These are phyloP conservation scores for Mungos mungo DNA, from an alignment of 2,113 vertebrate genomes.

Conservation along the genomic window DNA sequence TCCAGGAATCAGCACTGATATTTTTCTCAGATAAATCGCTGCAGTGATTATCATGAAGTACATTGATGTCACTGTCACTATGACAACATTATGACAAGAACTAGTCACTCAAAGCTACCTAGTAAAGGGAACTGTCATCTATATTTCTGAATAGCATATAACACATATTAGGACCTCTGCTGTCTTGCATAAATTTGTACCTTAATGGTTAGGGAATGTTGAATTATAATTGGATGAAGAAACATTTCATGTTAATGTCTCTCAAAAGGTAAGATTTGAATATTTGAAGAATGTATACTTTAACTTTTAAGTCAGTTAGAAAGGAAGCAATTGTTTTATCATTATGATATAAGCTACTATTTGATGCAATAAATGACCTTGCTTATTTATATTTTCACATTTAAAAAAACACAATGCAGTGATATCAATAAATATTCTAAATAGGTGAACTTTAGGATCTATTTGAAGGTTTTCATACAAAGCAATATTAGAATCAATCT, in stretches of 20 bases:
- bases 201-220: neutral
- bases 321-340: neutral
- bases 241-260: slow-evolving; percentile 44
- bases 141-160: slow-evolving; percentile 64
- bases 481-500: slow-evolving; percentile 28
- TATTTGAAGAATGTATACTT: slow-evolving; percentile 32
- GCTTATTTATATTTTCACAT: slow-evolving; percentile 7
- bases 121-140: slow-evolving; percentile 78
- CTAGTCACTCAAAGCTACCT: slow-evolving; percentile 81
- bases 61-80: slow-evolving; percentile 86
- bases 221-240: slow-evolving; percentile 53
- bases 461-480: slow-evolving; percentile 14
- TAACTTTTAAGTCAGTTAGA: slow-evolving; percentile 62
- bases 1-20: slow-evolving; percentile 64
- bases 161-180: slow-evolving; percentile 43
- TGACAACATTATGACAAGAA: slow-evolving; percentile 87
- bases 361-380: neutral
- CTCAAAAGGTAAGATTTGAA: slow-evolving; percentile 74
- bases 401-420: neutral
- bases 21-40: slow-evolving; percentile 80
- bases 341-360: neutral
- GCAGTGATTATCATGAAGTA: slow-evolving; percentile 81
- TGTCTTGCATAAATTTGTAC: slow-evolving; percentile 22
- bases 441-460: neutral
- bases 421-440: neutral